Evolutionary conservation across 2,888 invertebrate genomes (phyloP).

Genomic region (Meiosimyza decipiens): DNA sequence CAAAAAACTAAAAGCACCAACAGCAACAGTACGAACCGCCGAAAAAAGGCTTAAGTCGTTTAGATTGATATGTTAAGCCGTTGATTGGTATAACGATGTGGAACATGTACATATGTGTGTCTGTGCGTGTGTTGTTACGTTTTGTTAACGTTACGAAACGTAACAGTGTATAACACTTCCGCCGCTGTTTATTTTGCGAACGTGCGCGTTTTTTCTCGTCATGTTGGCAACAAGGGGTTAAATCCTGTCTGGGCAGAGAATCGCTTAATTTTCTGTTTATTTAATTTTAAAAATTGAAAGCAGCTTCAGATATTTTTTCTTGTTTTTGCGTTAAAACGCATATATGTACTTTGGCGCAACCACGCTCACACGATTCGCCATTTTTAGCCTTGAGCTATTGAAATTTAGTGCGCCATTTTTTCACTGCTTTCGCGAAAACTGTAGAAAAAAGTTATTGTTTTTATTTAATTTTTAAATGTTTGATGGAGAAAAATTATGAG

Average conservation of each 20-base stretch:
- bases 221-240: conserved; percentile 1
- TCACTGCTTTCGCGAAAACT: background rate
- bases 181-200: conserved; percentile 32
- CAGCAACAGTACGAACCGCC: background rate
- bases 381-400: background rate
- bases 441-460: conserved; percentile 33
- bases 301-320: background rate
- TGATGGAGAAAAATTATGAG: conserved; percentile 13
- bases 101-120: background rate
- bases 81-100: conserved; percentile 21
- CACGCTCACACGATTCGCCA: background rate
- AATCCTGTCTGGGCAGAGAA: conserved; percentile 27
- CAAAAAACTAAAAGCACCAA: background rate
- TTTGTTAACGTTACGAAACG: conserved; percentile 2
- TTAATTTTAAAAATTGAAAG: conserved; percentile 56
- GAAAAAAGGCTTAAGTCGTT: conserved; percentile 39
- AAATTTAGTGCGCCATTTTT: conserved; percentile 29
- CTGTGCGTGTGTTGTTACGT: background rate
- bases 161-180: background rate
- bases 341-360: background rate
- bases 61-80: conserved; percentile 47
- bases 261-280: conserved; percentile 54
- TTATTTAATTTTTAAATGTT: conserved; percentile 37
- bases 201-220: conserved; percentile 24
- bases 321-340: conserved; percentile 1